Percentiles rank a stretch among this genome's conserved stretches.
Conservation (phyloP, 2,888 invertebrate species). For the Diarsia dahlii region DNA sequence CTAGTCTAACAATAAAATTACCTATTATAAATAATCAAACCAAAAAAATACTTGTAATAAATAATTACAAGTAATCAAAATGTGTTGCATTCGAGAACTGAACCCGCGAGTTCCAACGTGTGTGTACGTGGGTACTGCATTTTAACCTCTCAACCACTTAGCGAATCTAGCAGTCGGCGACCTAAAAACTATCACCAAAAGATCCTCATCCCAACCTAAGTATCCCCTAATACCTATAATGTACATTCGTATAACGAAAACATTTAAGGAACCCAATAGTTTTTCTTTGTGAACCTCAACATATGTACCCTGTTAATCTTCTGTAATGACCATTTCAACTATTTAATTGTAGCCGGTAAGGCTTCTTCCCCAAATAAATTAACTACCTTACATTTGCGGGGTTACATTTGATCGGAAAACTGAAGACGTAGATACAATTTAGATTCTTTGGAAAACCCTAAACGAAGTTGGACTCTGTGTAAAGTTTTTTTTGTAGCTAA, state of each 20-base stretch:
- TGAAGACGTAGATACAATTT: constrained; percentile 1
- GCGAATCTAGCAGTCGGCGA: not conserved
- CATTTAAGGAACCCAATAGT: constrained; percentile 3
- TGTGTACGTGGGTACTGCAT: not conserved
- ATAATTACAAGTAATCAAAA: not conserved
- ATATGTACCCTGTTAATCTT: constrained; percentile 80
- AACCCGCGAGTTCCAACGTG: not conserved
- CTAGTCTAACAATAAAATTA: too few species aligned
- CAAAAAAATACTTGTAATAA: too few species aligned
- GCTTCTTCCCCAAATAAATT: constrained; percentile 73
- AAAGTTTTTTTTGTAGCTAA: not conserved
- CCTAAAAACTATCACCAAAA: not conserved
- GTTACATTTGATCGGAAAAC: constrained; percentile 50
- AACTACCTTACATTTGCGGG: constrained; percentile 67
- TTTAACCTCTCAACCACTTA: not conserved
- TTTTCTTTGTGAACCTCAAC: constrained; percentile 70
- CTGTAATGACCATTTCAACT: constrained; percentile 74
- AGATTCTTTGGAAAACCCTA: not conserved
- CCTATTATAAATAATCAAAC: too few species aligned
- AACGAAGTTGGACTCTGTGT: not conserved
- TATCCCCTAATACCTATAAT: not conserved
- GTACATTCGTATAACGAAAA: not conserved
- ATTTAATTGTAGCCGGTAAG: constrained; percentile 74
- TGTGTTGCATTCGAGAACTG: not conserved
- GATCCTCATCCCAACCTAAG: not conserved